These are phyloP conservation scores for Noctua janthina DNA, from an alignment of 2,888 invertebrate genomes.

Conservation along the genomic window DNA sequence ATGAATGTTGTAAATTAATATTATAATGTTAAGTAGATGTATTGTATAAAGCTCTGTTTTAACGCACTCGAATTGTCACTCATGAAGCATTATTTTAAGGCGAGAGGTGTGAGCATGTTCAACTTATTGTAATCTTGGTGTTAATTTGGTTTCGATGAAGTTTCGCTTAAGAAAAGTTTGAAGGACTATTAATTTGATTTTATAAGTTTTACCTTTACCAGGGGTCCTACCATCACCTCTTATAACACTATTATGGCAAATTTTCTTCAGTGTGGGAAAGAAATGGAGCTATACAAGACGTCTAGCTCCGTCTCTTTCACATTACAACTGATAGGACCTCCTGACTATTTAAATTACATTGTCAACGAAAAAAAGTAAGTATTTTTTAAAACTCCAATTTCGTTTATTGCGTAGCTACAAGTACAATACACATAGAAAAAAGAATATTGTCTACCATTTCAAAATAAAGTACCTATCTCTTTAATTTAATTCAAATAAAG, in stretches of 20 bases:
- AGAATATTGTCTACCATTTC: not conserved
- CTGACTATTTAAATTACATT: not conserved
- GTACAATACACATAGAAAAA: not conserved
- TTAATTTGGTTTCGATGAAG: slow-evolving; percentile 8
- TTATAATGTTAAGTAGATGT: slow-evolving; percentile 72
- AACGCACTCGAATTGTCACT: slow-evolving; percentile 65
- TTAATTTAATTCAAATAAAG: slow-evolving; percentile 4
- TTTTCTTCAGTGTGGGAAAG: not conserved
- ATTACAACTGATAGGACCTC: not conserved
- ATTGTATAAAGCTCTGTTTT: slow-evolving; percentile 67
- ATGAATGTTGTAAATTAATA: slow-evolving; percentile 82
- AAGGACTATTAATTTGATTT: not conserved
- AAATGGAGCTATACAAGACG: not conserved
- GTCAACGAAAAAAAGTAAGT: not conserved
- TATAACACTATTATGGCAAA: not conserved
- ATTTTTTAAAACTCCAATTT: not conserved
- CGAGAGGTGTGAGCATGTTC: slow-evolving; percentile 56
- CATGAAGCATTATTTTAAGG: slow-evolving; percentile 47
- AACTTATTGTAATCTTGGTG: slow-evolving; percentile 18
- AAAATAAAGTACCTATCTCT: slow-evolving; percentile 5
- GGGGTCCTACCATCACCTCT: not conserved
- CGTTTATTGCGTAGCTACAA: not conserved
- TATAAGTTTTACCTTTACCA: not conserved
- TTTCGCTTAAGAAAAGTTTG: slow-evolving; percentile 12
- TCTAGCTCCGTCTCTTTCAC: not conserved